Conservation (phyloP, 64 coral and sea anemone genomes). For the Porites australiensis region DNA sequence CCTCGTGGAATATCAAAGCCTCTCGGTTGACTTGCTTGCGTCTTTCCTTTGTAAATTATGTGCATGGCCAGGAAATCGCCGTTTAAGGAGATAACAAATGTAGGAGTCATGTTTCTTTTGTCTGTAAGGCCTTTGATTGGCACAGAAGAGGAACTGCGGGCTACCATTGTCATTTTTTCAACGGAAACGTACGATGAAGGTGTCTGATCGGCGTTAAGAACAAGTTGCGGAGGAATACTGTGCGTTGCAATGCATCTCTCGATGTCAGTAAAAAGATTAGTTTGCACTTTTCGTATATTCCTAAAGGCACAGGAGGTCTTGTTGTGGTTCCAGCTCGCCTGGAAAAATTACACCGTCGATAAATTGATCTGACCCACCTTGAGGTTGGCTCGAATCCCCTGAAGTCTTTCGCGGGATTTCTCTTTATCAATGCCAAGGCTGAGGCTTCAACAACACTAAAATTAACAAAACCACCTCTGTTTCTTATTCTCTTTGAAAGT, state of each 20-base stretch:
- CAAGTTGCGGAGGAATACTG: constrained; percentile 4
- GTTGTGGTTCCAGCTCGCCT: constrained; percentile 9
- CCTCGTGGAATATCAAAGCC: constrained; percentile 48
- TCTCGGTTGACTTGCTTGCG: constrained; percentile 49
- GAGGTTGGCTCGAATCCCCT: constrained; percentile 57
- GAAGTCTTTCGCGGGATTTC: constrained; percentile 51
- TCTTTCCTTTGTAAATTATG: constrained; percentile 57
- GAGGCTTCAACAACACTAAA: constrained; percentile 50
- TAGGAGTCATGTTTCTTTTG: constrained; percentile 33
- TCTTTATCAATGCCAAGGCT: constrained; percentile 48
- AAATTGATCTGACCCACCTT: constrained; percentile 52
- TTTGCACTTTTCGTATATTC: constrained; percentile 23
- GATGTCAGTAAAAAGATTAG: too few relatives aligned
- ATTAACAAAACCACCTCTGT: constrained; percentile 77
- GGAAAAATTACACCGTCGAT: constrained; percentile 7
- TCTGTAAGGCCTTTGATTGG: neutral
- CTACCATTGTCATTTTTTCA: constrained; percentile 65
- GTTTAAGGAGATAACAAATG: constrained; percentile 48
- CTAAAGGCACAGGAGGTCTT: too few relatives aligned
- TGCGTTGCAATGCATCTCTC: too few relatives aligned
- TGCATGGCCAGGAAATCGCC: constrained; percentile 48
- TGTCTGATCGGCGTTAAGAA: constrained; percentile 33
- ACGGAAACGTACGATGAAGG: constrained; percentile 54
- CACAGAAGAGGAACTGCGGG: constrained; percentile 49
- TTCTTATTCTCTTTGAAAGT: constrained; percentile 56